Evolutionary conservation across 2,797 vertebrate species (phyloP).

Genomic region (Lophotriccus pileatus): DNA sequence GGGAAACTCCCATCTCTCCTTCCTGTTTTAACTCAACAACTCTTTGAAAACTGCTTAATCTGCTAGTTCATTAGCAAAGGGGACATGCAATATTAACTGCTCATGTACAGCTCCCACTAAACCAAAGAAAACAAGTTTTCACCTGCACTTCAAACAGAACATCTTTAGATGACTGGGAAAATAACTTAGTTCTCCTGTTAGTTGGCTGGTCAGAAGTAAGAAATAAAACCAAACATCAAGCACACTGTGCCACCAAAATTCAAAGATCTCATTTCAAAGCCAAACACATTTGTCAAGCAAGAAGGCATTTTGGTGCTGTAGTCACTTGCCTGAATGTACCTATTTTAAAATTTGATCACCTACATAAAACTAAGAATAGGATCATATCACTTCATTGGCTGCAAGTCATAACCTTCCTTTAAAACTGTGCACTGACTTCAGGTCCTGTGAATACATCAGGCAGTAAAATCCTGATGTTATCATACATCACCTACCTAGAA

Average conservation of each 20-base stretch:
- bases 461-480: slow-evolving; percentile 24
- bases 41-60: not conserved
- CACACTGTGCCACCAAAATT: not conserved
- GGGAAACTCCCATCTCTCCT: not conserved
- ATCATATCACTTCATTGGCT: not conserved
- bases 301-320: not conserved
- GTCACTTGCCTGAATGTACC: not conserved
- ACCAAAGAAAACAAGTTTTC: not conserved
- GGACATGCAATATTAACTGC: not conserved
- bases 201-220: not conserved
- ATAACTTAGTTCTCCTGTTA: not conserved
- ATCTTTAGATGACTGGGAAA: not conserved
- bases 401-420: slow-evolving; percentile 36
- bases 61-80: not conserved
- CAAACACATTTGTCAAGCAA: not conserved
- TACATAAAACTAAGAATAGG: slow-evolving; percentile 29
- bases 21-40: not conserved
- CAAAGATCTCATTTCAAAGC: not conserved
- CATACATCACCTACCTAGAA: slow-evolving; percentile 4
- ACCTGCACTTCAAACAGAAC: not conserved
- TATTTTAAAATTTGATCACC: slow-evolving; percentile 42
- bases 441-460: not conserved
- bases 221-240: not conserved
- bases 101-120: not conserved
- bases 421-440: not conserved